Conservation (phyloP, 2,113 vertebrate genomes). For the Neolamprologus devosi region DNA sequence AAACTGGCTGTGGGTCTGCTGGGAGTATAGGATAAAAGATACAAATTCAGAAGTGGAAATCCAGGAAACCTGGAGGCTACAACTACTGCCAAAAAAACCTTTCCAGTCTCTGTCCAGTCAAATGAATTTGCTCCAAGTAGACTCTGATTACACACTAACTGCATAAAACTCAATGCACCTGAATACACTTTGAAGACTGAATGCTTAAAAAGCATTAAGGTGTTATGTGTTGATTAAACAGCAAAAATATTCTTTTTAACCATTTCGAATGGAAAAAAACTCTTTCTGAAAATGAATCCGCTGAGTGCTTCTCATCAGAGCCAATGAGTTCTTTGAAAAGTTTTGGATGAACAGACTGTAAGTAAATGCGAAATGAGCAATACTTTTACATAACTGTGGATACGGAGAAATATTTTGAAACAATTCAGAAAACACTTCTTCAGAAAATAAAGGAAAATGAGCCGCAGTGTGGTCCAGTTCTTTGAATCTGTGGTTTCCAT, state of each 20-base stretch:
- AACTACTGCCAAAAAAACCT: neutral
- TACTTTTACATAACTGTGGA: neutral
- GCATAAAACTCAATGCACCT: neutral
- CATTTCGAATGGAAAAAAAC: neutral
- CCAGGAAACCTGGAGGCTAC: neutral
- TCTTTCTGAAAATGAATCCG: neutral
- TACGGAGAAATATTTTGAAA: neutral
- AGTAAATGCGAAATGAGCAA: fast-evolving
- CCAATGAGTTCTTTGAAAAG: fast-evolving
- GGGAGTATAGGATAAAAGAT: neutral
- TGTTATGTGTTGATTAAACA: neutral
- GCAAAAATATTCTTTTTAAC: neutral
- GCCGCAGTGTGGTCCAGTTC: fast-evolving
- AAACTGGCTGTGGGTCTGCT: neutral
- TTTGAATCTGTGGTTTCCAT: neutral
- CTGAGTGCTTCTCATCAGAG: fast-evolving
- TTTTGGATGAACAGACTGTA: neutral
- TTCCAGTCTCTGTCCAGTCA: neutral
- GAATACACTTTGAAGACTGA: neutral
- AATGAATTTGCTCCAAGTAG: neutral
- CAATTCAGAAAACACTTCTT: neutral
- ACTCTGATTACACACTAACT: neutral
- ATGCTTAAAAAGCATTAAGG: neutral
- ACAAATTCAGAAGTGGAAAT: neutral
- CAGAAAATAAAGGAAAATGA: neutral